Evolutionary conservation across 1,140 invertebrate species (phyloP), one percentile per base, ranked within the genome.

Genomic region (Papilio helenus): DNA sequence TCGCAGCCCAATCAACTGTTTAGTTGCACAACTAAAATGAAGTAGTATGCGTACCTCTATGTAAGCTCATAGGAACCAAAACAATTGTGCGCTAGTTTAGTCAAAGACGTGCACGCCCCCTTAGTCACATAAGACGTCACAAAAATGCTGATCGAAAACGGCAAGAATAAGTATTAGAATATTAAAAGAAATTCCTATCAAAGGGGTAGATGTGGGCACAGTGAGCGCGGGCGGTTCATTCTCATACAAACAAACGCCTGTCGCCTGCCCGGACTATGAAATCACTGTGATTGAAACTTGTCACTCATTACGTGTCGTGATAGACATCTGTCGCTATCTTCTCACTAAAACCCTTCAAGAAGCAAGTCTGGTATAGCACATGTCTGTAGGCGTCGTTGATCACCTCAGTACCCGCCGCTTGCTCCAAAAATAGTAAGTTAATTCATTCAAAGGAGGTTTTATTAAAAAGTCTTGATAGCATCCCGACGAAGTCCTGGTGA

Each of bases 231-330:
- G 23, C 55, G 10, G 88, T 86, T 85, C 68, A 89, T 91, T 91
- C 86, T 71, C 76, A 86, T 88, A 87, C 85, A 80, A 79, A 55
- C 83, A 76, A 82, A 85, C 83, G 81, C 85, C 46, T 14, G 82
- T 82, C 39, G 80, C 79, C 87, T 80, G 81, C 80, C 90, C 88
- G 89, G 87, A 89, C 86, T 87, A 85, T 89, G 89, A 87, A 87
- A 88, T 89, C 86, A 83, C 84, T 84, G 82, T 91, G 89, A 91
- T 92, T 92, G 90, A 90, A 90, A 86, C 81, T 81, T 29, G 74
- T 80, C 20, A 9, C 46, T 18, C 34, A 88, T 81, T 88, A 89
- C 90, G 85, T 90, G 81, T 88, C 71, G 39, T 18, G 34, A 83
- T 80, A 23, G 80, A 72, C 79, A 68, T 29, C 16, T 61, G 44